Percentiles rank a stretch among this genome's conserved stretches.
These are phyloP conservation scores for Dicyrtomina minuta DNA, from an alignment of 2,888 invertebrate genomes.

Conservation along the genomic window DNA sequence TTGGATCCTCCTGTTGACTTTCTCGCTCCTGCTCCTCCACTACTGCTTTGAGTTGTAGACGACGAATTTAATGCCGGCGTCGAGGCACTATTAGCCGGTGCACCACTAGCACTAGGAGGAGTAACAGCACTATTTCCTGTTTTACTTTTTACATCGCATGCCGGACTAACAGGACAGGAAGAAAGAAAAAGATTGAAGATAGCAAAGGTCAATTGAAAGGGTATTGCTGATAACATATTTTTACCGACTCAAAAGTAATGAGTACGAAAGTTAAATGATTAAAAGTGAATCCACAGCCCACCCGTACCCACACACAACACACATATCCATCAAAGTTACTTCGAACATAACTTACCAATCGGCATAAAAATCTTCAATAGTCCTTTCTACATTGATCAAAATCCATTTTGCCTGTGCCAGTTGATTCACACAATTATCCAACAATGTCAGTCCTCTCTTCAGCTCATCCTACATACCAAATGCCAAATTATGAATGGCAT, in stretches of 20 bases:
- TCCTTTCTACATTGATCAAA: slow-evolving; percentile 33
- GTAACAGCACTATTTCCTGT: slow-evolving; percentile 12
- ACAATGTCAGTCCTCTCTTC: slow-evolving; percentile 33
- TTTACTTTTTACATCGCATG: slow-evolving; percentile 9
- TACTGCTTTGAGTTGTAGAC: background rate
- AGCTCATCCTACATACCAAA: slow-evolving; percentile 35
- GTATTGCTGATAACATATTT: too few relatives aligned
- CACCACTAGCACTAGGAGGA: background rate
- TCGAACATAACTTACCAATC: slow-evolving; percentile 28
- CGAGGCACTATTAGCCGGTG: too few relatives aligned
- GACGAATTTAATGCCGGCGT: too few relatives aligned
- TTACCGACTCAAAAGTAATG: too few relatives aligned
- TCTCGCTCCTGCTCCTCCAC: background rate
- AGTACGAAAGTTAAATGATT: too few relatives aligned
- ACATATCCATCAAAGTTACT: too few relatives aligned
- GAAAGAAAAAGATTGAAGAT: background rate
- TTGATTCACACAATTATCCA: slow-evolving; percentile 38
- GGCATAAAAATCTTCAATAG: slow-evolving; percentile 28
- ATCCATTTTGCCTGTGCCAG: slow-evolving; percentile 39
- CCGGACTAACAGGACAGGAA: slow-evolving; percentile 25
- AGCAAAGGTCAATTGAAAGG: background rate
- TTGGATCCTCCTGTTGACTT: background rate
- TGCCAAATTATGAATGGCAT: background rate
- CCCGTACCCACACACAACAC: too few relatives aligned
- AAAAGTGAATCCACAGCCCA: too few relatives aligned